A percentile compares a stretch with the other conserved stretches of the same genome.
Conservation (phyloP, 2,888 invertebrate species). For the Azorinus chamasolen region DNA sequence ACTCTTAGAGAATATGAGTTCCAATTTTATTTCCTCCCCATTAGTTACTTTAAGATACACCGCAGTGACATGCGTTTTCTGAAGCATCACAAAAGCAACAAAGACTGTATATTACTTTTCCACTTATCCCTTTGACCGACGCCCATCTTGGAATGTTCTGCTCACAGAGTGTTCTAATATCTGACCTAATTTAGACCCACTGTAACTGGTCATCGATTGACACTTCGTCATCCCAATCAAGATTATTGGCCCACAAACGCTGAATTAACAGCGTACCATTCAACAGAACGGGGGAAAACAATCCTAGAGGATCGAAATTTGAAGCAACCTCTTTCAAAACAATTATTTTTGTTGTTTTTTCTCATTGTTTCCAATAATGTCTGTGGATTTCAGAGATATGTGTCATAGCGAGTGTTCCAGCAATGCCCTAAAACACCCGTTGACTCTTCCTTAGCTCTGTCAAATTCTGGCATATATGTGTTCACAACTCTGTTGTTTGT, state of each 20-base stretch:
- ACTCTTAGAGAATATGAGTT: slow-evolving; percentile 30
- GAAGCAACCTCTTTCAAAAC: slow-evolving; percentile 5
- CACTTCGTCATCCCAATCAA: slow-evolving; percentile 16
- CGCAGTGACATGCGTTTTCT: slow-evolving; percentile 16
- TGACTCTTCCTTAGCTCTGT: not conserved
- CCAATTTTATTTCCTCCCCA: not conserved
- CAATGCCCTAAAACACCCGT: slow-evolving; percentile 17
- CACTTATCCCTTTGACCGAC: too few species aligned
- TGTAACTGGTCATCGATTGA: not conserved
- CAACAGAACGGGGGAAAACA: slow-evolving; percentile 16
- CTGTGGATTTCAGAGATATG: not conserved
- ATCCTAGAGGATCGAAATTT: slow-evolving; percentile 12
- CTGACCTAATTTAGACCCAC: not conserved
- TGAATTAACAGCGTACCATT: slow-evolving; percentile 15
- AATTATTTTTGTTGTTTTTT: not conserved
- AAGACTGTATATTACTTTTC: not conserved
- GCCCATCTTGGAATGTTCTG: too few species aligned
- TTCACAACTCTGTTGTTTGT: slow-evolving; percentile 14
- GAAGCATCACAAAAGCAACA: slow-evolving; percentile 41
- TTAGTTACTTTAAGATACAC: slow-evolving; percentile 27
- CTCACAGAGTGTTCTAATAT: not conserved
- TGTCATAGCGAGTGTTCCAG: slow-evolving; percentile 15
- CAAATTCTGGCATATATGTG: not conserved
- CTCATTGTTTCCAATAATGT: not conserved
- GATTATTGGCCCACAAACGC: slow-evolving; percentile 2